Conservation (phyloP, 1,140 invertebrate species). For the Brachionus paranguensis region DNA sequence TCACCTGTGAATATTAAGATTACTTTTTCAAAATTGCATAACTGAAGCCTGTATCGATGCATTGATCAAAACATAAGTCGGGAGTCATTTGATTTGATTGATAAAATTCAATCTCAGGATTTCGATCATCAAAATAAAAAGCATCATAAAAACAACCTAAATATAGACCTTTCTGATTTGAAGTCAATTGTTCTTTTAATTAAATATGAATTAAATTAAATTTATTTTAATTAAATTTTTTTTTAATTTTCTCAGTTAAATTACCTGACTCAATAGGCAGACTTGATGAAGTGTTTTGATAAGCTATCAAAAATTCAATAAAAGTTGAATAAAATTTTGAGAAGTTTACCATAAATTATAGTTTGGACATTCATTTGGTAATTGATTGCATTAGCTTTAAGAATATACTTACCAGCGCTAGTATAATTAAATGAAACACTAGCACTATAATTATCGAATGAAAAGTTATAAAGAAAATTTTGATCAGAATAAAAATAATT, state of each 20-base stretch:
- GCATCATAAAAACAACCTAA: neutral
- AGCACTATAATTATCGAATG: neutral
- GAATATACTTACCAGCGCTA: neutral
- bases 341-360: neutral
- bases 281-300: neutral
- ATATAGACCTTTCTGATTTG: neutral
- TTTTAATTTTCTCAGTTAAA: neutral
- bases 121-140: neutral
- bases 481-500: neutral
- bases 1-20: neutral
- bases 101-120: neutral
- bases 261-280: neutral
- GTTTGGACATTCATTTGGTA: neutral
- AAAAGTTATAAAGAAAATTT: neutral
- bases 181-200: neutral
- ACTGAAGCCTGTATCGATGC: neutral
- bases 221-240: no score
- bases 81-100: neutral
- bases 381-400: neutral
- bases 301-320: neutral
- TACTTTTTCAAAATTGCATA: neutral
- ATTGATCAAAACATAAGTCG: neutral
- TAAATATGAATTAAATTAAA: neutral
- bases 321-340: neutral
- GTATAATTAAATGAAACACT: neutral